A percentile compares a stretch with the other conserved stretches of the same genome.
phyloP scores from a whole-genome alignment of 2,797 vertebrate species.

The Anguilla pacifica region DNA sequence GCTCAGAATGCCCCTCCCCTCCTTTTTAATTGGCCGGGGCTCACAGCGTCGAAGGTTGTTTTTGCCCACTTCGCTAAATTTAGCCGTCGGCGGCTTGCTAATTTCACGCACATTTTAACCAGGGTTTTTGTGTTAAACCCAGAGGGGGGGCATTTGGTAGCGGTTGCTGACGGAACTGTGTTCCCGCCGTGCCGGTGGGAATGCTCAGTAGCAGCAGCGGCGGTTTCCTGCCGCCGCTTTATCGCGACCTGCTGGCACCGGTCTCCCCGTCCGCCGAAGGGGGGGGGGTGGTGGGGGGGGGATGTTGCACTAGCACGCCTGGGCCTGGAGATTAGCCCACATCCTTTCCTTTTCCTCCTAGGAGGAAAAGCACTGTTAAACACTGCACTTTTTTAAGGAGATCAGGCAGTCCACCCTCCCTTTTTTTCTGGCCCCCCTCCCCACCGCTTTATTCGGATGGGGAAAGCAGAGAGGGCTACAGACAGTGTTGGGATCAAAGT shows the following conservation, averaged over 20 bases:
- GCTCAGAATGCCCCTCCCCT: constrained; percentile 47
- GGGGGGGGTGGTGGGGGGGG: no score
- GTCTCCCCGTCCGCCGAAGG: no score
- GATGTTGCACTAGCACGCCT: neutral
- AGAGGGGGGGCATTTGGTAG: neutral
- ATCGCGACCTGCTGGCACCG: neutral
- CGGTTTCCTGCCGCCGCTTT: neutral
- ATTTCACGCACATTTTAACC: neutral
- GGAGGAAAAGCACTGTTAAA: neutral
- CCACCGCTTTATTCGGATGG: neutral
- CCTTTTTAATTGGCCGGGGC: neutral
- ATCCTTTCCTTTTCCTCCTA: neutral
- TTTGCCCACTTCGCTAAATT: neutral
- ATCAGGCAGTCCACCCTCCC: neutral
- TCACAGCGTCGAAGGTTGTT: neutral
- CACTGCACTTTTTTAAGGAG: neutral
- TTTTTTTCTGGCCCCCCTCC: neutral
- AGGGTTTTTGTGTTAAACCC: neutral
- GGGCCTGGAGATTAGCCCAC: constrained; percentile 1
- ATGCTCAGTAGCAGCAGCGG: neutral
- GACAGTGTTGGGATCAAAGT: no score
- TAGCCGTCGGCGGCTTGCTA: neutral
- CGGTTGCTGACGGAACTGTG: neutral
- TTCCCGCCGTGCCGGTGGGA: neutral
- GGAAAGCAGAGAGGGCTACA: no score